Evolutionary conservation across 2,797 vertebrate species (phyloP), one percentile per base, ranked within the genome.

Genomic region (Chrosomus eos): DNA sequence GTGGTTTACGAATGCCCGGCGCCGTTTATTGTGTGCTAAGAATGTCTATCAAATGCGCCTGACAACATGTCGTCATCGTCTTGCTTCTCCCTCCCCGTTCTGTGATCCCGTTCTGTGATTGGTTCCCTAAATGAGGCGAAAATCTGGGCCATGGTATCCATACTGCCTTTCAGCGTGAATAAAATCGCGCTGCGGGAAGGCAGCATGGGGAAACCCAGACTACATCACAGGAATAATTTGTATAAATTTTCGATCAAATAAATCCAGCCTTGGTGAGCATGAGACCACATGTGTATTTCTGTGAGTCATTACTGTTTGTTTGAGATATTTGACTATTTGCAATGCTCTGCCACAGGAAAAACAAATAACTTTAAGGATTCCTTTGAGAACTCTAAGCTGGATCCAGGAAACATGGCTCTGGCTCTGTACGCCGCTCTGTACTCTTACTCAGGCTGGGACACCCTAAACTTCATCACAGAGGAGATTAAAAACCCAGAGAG

Each of bases 401-500:
- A 96, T 80, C 86, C 93, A 1, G 96, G 96, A 5, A 90, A 95
- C 82, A 92, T 96, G 92, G 94, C 96, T 7, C 82, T 97, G 85
- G 95, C 95, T 23, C 91, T 97, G 45, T 97, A 97, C 23, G 92
- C 96, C 2, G 96, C 96, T 0, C 92, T 97, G 0, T 97, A 96
- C 87, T 96, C 96, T 4, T 97, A 96, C 89, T 96, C 96, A 0
- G 96, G 96, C 68, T 97, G 96, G 96, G 96, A 97, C 86, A 96
- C 96, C 0, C 94, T 97, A 67, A 97, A 97, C 93, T 97, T 94
- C 88, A 95, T 97, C 87, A 97, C 96, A 6, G 96, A 97, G 90
- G 96, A 97, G 91, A 93, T 97, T 87, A 94, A 95, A 89, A 93
- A 96, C 88, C 96, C 96, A 72, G 93, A 96, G 85, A 95, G 95